Percentiles rank a stretch among this genome's conserved stretches.
phyloP scores from a whole-genome alignment of 2,888 invertebrate species.

The Monoplex corrugatus region DNA sequence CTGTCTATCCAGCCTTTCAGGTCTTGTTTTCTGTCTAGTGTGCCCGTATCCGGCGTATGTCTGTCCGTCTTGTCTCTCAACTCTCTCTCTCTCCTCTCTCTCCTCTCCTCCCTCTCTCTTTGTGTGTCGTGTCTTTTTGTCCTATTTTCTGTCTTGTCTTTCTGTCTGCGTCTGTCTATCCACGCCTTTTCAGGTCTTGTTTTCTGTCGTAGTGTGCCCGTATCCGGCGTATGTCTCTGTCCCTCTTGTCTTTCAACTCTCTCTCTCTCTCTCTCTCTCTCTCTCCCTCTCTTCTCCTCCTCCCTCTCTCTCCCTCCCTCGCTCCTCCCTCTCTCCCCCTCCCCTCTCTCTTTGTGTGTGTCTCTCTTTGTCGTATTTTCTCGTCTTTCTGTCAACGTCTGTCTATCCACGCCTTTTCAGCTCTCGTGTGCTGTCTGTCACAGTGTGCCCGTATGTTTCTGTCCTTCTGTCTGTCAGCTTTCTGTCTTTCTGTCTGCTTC shows the following conservation, averaged over 20 bases:
- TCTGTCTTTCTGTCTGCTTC: background rate
- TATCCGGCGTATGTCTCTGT: background rate
- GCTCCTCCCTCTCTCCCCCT: background rate
- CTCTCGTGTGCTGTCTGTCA: background rate
- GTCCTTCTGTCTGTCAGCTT: background rate
- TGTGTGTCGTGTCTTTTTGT: too few species aligned
- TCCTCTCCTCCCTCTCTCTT: too few species aligned
- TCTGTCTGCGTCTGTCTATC: background rate
- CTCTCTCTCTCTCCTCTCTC: too few species aligned
- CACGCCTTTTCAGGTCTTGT: background rate
- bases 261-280: slow-evolving; percentile 1
- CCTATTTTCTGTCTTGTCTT: background rate
- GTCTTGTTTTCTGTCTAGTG: too few species aligned
- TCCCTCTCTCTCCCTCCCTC: background rate
- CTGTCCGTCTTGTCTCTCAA: too few species aligned
- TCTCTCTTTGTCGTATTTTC: background rate
- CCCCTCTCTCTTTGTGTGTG: background rate
- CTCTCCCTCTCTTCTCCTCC: background rate
- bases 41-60: too few species aligned
- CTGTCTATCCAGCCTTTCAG: too few species aligned
- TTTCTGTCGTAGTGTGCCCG: background rate
- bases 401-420: background rate
- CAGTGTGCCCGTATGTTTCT: background rate
- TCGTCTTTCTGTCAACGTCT: background rate
- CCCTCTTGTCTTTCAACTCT: background rate